A percentile compares a stretch with the other conserved stretches of the same genome.
Conservation (phyloP, 2,797 vertebrate genomes). For the Eidolon dupreanum region DNA sequence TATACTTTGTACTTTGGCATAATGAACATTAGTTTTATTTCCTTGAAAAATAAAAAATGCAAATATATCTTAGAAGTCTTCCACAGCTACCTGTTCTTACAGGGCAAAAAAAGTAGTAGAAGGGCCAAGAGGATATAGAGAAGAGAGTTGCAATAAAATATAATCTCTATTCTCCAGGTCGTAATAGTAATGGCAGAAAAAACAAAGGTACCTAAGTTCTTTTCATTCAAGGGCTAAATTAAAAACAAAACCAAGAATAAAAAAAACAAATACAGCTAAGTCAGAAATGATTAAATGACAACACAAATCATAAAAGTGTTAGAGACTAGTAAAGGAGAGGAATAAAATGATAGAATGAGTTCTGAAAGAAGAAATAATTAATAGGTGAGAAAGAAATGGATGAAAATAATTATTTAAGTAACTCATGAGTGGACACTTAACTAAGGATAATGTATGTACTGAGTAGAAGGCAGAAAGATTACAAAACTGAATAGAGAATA, state of each 20-base stretch:
- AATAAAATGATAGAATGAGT: not conserved
- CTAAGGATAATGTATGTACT: not conserved
- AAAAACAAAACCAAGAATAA: not conserved
- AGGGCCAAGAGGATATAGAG: not conserved
- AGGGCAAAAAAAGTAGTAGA: not conserved
- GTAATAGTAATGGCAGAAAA: not conserved
- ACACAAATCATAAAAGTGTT: not conserved
- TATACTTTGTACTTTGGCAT: not conserved
- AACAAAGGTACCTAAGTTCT: not conserved
- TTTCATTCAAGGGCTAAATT: not conserved
- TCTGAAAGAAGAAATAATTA: conserved; percentile 5
- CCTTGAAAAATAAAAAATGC: not conserved
- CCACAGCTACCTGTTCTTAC: not conserved
- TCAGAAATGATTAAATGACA: not conserved
- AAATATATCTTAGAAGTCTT: not conserved
- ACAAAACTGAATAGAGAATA: not conserved
- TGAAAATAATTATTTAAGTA: not conserved
- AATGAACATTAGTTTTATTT: conserved; percentile 19
- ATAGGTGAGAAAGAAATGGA: not conserved
- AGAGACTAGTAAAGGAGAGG: not conserved
- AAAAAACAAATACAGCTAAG: not conserved
- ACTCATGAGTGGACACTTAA: not conserved
- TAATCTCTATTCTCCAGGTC: not conserved
- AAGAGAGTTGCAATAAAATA: not conserved
- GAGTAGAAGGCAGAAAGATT: not conserved